Evolutionary conservation across 2,113 vertebrate species (phyloP), one percentile per base, ranked within the genome.

Genomic region (Acrocephalus arundinaceus): DNA sequence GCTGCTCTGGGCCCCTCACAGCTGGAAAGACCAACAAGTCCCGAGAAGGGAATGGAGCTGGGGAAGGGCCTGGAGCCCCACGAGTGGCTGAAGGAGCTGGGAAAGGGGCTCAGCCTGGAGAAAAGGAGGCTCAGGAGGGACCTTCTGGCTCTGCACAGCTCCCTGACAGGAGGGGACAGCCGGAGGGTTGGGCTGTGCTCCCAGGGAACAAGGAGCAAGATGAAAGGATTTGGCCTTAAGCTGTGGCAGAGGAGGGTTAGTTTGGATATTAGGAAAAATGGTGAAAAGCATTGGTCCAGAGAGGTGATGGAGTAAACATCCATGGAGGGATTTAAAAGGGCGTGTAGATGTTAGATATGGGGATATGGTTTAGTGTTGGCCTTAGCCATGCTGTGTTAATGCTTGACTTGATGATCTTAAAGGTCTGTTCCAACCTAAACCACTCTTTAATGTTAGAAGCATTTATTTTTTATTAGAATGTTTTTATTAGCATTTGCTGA

Each of bases 141-240:
- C 11, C 15, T 30, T 20, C 0, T 48, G 23, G 23, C 23, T 71
- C 57, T 71, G 48, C 49, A 30, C 57, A 72, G 1, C 16, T 48
- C n/a, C 41, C 58, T 72, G 67, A 12, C 21, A 57, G 41, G 31
- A 57, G 51, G 21, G 10, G 9, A 3, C 13, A 55, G 39, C 30
- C 0, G 0, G 20, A 15, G 19, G 21, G 2, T 7, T 30, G 0
- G 27, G 12, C 4, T 58, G 4, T 73, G 25, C 7, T 73, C 18
- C 37, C 10, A 27, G 0, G 5, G 20, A 63, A 35, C 20, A 39
- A 30, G 30, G 57, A 41, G 63, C 24, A 43, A 43, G 25, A 51
- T 1, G 13, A 33, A 51, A 35, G 8, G 43, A 8, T 51, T 49
- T 0, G 3, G 58, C 21, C 18, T 51, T 25, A 37, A 9, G 15